Evolutionary conservation across 2,113 vertebrate species (phyloP).

Genomic region (Chionodraco myersi): DNA sequence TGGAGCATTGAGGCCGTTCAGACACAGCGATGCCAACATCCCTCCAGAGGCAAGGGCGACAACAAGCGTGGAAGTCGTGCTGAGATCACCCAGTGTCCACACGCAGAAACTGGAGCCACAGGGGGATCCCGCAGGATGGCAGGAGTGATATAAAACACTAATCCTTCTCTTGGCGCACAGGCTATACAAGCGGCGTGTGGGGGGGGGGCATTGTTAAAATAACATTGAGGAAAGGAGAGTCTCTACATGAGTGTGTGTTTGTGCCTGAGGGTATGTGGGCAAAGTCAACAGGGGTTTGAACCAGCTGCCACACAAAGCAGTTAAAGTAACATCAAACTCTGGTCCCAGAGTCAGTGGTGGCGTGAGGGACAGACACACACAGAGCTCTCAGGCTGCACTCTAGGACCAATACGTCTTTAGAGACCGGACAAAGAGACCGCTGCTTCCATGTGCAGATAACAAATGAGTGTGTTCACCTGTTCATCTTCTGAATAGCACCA

Average conservation of each 20-base stretch:
- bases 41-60: slow-evolving; percentile 59
- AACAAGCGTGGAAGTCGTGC: slow-evolving; percentile 55
- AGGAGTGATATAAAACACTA: slow-evolving; percentile 83
- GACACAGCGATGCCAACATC: slow-evolving; percentile 45
- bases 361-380: slow-evolving; percentile 25
- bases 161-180: slow-evolving; percentile 77
- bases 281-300: slow-evolving; percentile 62
- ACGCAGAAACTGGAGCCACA: slow-evolving; percentile 63
- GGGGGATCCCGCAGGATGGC: slow-evolving; percentile 72
- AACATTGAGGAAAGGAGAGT: slow-evolving; percentile 70
- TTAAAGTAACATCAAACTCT: slow-evolving; percentile 74
- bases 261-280: slow-evolving; percentile 52
- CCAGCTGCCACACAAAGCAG: slow-evolving; percentile 79
- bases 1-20: slow-evolving; percentile 9
- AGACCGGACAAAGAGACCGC: slow-evolving; percentile 55
- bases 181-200: slow-evolving; percentile 53
- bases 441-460: slow-evolving; percentile 27
- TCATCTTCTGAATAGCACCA: slow-evolving; percentile 49
- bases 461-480: slow-evolving; percentile 65
- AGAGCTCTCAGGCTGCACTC: slow-evolving; percentile 39
- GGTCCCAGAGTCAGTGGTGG: slow-evolving; percentile 59
- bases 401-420: slow-evolving; percentile 50
- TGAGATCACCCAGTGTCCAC: slow-evolving; percentile 51
- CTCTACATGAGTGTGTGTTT: slow-evolving; percentile 35
- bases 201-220: slow-evolving; percentile 77